Evolutionary conservation across 2,113 vertebrate species (phyloP), one percentile per base, ranked within the genome.

Genomic region (Bubo blakistoni): DNA sequence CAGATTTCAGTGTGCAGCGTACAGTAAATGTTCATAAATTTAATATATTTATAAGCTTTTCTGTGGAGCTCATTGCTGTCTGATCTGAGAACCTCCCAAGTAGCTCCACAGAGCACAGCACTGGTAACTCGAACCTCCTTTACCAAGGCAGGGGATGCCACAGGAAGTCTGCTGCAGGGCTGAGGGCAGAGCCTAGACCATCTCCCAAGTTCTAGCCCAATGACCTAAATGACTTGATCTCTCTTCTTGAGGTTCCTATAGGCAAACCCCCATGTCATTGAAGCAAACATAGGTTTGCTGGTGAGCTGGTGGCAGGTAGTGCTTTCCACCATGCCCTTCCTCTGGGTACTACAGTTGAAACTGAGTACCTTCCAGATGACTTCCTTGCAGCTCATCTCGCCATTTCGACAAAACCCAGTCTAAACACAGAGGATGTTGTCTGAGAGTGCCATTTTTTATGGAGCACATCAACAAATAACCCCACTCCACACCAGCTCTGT

Each of bases 21-120:
- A 96, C 95, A 94, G 95, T 94, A 93, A 97, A 97, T 96, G 96
- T 96, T 98, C 97, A 98, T 96, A 97, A 97, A 96, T 97, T 96
- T 95, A 96, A 96, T 97, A 96, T 81, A 95, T 96, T 97, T 92
- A 97, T 97, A 95, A 96, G 97, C 93, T 96, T 97, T 96, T 96
- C 91, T 86, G 85, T 81, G 79, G 86, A 90, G 71, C 82, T 96
- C 32, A 73, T 77, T 89, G 88, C 88, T 0, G 21, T 74, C 81
- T 90, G 89, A 95, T 95, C 77, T 57, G 73, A 94, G 93, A 94
- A 83, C 69, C 66, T 95, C 51, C n/a, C 38, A 84, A 44, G 92
- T 24, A 95, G 90, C 94, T 92, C 90, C 88, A 78, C 70, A 91
- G 63, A 74, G 63, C 83, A 86, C 36, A 93, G 73, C 22, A 34